A percentile compares a stretch with the other conserved stretches of the same genome.
These are phyloP conservation scores for Panagrolaimus sp. DNA, from an alignment of 1,140 invertebrate genomes.

Conservation along the genomic window DNA sequence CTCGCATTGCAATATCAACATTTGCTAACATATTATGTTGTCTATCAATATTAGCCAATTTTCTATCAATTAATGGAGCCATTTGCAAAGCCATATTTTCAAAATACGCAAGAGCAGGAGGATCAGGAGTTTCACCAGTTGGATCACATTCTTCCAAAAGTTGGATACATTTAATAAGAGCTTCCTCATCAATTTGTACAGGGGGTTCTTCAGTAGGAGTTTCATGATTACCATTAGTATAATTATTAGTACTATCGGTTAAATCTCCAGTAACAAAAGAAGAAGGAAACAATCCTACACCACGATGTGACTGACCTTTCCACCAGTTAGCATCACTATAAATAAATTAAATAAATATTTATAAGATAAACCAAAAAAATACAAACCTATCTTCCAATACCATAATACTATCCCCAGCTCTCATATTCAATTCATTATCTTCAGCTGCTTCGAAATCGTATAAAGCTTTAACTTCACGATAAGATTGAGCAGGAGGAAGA, in stretches of 20 bases:
- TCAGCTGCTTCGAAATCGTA: conserved; percentile 99
- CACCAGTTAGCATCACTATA: conserved; percentile 94
- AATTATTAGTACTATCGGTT: conserved; percentile 25
- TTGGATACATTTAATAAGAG: conserved; percentile 69
- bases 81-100: conserved; percentile 72
- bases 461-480: conserved; percentile 70
- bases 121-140: conserved; percentile 70
- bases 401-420: conserved; percentile 77
- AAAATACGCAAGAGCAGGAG: conserved; percentile 69
- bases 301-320: conserved; percentile 83
- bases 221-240: conserved; percentile 50
- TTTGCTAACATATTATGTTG: conserved; percentile 56
- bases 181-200: conserved; percentile 64
- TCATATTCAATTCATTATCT: conserved; percentile 95
- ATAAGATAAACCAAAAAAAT: conserved; percentile 28
- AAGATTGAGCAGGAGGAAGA: not conserved
- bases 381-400: conserved; percentile 72
- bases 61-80: conserved; percentile 83
- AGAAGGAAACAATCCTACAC: conserved; percentile 88
- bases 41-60: conserved; percentile 81
- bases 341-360: conserved; percentile 16
- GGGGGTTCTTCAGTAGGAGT: conserved; percentile 66
- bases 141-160: conserved; percentile 89
- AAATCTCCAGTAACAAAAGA: conserved; percentile 86
- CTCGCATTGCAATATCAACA: conserved; percentile 55